Base-by-base conservation (phyloP, 2,113 vertebrate genomes). In the Chionis minor region DNA sequence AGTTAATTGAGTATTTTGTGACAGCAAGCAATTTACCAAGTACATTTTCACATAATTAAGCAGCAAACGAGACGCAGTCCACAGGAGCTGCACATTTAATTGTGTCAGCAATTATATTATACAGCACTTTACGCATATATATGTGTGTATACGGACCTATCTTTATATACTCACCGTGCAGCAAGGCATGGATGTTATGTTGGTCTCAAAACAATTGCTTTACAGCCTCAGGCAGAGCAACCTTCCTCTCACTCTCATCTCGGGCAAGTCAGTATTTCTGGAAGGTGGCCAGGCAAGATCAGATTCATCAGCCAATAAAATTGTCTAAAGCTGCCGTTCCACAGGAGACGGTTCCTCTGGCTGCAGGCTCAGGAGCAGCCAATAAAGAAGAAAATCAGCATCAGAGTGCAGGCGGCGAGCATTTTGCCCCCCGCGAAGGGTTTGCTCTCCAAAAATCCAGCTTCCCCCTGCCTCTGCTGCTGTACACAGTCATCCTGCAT, bases 231-330 rank as follows among this genome's bases (percentile, higher is more conserved):
- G 91, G 95, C 95, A 96, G 85, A 96, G 70, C 75, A 95, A 83
- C 90, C 93, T 96, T 94, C 87, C 88, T 91, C 90, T 96, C 94
- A 93, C 96, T 96, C 94, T 94, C 90, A 93, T 92, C 87, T 91
- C 90, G 78, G 90, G 95, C 95, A 94, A 94, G 95, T 89, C 96
- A 92, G 96, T 88, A 94, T 40, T 96, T 78, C 90, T 97, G 97
- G 96, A 93, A 91, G 81, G 96, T 93, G 94, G 96, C 97, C 96
- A 97, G 91, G 86, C 93, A 80, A 96, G 96, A 96, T 97, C 95
- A 88, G 95, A 97, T 96, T 95, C 96, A 96, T 95, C 96, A 97
- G 96, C 98, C 97, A 98, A 97, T 98, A 96, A 97, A 97, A 97
- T 95, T 70, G 93, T 81, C 95, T 90, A 89, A 93, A 97, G 97